A percentile compares a stretch with the other conserved stretches of the same genome.
Evolutionary conservation across 2,888 invertebrate genomes (phyloP).

Genomic region (Drosophila infuscata): DNA sequence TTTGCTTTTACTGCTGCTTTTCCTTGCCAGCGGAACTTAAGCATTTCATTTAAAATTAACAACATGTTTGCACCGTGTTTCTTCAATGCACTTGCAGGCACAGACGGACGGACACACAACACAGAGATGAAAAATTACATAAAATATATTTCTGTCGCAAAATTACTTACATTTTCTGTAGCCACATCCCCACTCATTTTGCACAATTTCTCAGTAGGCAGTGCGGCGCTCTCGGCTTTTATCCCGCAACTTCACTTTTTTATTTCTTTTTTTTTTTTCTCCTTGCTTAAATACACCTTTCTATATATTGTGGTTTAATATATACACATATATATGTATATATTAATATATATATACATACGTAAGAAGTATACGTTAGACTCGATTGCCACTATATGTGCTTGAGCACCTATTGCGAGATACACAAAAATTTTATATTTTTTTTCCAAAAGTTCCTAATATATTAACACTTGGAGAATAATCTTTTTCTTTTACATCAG

Average conservation of each 20-base stretch:
- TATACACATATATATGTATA: conserved; percentile 16
- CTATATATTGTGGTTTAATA: conserved; percentile 29
- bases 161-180: conserved; percentile 82
- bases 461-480: conserved; percentile 74
- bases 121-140: conserved; percentile 63
- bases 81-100: conserved; percentile 38
- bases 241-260: conserved; percentile 57
- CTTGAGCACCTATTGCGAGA: conserved; percentile 37
- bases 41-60: conserved; percentile 36
- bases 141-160: conserved; percentile 58
- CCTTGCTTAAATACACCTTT: conserved; percentile 35
- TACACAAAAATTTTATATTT: conserved; percentile 44
- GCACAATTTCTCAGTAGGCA: conserved; percentile 66
- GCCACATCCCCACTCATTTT: conserved; percentile 84
- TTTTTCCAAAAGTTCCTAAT: conserved; percentile 68
- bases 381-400: conserved; percentile 34
- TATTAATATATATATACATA: conserved; percentile 17
- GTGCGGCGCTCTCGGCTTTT: conserved; percentile 72
- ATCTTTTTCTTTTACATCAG: conserved; percentile 62
- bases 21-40: conserved; percentile 19
- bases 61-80: conserved; percentile 61
- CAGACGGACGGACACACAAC: neutral
- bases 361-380: conserved; percentile 18
- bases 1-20: conserved; percentile 5
- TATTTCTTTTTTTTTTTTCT: conserved; percentile 24